phyloP scores from a whole-genome alignment of 2,797 vertebrate species.

The Bradypus variegatus region DNA sequence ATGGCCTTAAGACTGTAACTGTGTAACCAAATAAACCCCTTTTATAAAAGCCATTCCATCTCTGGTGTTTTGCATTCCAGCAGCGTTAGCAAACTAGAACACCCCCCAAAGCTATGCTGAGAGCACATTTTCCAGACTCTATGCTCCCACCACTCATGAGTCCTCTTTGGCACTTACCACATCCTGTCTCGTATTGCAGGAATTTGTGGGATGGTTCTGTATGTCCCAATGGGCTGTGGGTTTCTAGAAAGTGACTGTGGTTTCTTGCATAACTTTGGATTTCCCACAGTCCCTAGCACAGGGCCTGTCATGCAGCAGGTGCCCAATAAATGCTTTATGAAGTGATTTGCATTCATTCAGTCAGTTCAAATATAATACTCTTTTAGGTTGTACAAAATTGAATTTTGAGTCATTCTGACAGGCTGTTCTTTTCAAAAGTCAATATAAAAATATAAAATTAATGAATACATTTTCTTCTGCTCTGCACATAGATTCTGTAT shows the following conservation, averaged over 20 bases:
- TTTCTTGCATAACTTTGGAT: not conserved
- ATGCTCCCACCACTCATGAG: not conserved
- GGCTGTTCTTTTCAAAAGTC: not conserved
- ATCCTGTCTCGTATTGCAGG: not conserved
- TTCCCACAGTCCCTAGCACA: not conserved
- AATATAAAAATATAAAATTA: slow-evolving; percentile 33
- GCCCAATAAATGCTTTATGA: not conserved
- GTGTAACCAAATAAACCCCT: too few species aligned
- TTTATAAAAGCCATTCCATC: too few species aligned
- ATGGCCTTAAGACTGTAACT: too few species aligned
- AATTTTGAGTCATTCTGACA: not conserved
- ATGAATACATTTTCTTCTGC: not conserved
- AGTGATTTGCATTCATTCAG: slow-evolving; percentile 13
- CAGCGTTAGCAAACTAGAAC: too few species aligned
- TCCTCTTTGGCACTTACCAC: not conserved
- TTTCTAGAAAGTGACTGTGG: not conserved
- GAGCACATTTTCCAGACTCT: not conserved
- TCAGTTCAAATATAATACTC: not conserved
- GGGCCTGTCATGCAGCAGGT: not conserved
- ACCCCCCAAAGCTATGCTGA: not conserved
- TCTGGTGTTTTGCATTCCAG: too few species aligned
- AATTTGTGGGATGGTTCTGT: not conserved
- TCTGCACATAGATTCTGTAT: not conserved
- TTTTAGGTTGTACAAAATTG: not conserved
- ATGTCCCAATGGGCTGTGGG: not conserved